A percentile compares a stretch with the other conserved stretches of the same genome.
phyloP scores from a whole-genome alignment of 92 coral and sea anemone genomes.

The Epizoanthus rinbou region DNA sequence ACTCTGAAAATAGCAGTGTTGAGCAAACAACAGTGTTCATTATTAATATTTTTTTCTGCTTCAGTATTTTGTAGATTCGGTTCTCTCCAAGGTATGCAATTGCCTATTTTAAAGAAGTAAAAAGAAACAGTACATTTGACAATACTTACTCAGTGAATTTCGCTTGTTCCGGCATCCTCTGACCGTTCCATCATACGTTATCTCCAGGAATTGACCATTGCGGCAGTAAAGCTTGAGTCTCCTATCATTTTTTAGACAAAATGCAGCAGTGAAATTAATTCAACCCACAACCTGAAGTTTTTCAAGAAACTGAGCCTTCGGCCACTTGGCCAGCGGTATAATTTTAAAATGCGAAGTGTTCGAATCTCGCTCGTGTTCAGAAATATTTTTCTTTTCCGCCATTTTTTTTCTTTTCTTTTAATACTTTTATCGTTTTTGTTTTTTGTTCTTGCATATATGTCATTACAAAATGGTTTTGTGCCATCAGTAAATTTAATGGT shows the following conservation, averaged over 20 bases:
- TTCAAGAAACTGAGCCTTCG: not conserved
- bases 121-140: too few relatives aligned
- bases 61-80: too few relatives aligned
- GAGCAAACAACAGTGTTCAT: too few relatives aligned
- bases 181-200: conserved; percentile 52
- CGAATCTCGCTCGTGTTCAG: not conserved
- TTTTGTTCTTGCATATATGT: not conserved
- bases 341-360: not conserved
- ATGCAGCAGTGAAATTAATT: not conserved
- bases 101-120: too few relatives aligned
- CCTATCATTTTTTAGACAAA: not conserved
- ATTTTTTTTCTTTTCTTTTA: not conserved
- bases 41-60: too few relatives aligned
- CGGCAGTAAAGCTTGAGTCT: conserved; percentile 55
- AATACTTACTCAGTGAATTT: conserved; percentile 55
- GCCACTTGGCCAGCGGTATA: not conserved
- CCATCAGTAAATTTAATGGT: too few relatives aligned
- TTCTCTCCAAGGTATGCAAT: too few relatives aligned
- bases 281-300: not conserved
- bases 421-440: too few relatives aligned
- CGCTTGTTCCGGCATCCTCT: conserved; percentile 49
- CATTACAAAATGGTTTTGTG: not conserved
- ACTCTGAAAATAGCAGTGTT: too few relatives aligned
- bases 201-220: conserved; percentile 54
- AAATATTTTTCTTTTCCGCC: not conserved